Percentiles rank a stretch among this genome's conserved stretches.
Conservation (phyloP, 2,113 vertebrate genomes). For the Lycaon pictus region DNA sequence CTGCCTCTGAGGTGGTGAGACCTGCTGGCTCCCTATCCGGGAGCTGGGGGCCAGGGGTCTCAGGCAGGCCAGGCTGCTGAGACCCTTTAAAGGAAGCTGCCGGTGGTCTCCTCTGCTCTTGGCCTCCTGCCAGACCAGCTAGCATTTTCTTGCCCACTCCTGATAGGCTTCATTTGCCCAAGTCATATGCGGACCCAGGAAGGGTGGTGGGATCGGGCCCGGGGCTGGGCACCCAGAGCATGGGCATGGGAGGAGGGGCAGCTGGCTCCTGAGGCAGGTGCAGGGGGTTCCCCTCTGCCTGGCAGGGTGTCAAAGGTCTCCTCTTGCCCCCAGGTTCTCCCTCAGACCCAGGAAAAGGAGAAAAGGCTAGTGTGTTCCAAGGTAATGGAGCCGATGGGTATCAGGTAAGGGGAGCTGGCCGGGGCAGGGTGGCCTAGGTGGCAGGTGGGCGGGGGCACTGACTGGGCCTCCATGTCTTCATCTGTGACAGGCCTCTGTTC, state of each 20-base stretch:
- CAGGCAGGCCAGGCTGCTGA: neutral
- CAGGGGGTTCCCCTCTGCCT: neutral
- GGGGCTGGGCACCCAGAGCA: neutral
- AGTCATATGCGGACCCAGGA: neutral
- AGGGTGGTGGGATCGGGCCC: neutral
- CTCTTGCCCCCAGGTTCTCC: neutral
- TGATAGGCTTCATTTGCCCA: neutral
- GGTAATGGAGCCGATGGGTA: slow-evolving; percentile 61
- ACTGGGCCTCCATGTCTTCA: neutral
- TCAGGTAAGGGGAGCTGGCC: slow-evolving; percentile 68
- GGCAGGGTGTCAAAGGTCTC: neutral
- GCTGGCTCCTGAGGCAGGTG: neutral
- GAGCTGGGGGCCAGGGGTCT: neutral
- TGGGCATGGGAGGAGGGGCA: neutral
- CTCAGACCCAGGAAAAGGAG: slow-evolving; percentile 48
- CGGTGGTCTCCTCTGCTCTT: neutral
- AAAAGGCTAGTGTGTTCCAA: slow-evolving; percentile 40
- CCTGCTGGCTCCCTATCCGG: fast-evolving
- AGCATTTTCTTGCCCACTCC: neutral
- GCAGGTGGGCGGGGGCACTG: neutral
- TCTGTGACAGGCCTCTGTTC: no score
- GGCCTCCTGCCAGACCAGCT: neutral
- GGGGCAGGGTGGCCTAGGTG: neutral
- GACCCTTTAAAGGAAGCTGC: neutral
- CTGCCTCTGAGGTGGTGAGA: neutral